Base-by-base conservation (phyloP, 53 echinoderm and acorn worm genomes). In the Stichopus horrens region DNA sequence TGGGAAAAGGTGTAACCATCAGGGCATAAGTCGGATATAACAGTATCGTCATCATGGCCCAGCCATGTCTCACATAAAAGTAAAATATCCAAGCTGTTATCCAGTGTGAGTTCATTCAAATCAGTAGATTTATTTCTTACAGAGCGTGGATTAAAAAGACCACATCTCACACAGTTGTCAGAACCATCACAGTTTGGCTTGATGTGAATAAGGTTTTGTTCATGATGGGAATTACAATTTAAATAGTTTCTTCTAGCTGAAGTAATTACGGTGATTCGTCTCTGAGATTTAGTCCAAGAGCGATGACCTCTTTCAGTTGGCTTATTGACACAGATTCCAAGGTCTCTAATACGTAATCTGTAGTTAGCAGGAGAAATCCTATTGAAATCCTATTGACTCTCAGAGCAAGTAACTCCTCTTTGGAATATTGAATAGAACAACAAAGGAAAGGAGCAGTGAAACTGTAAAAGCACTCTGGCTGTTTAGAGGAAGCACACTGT, bases 1-100 rank as follows among this genome's bases (percentile, higher is more conserved):
- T 74, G 74, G 74, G 74, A 74, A 74, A 74, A 74, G 7, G 74
- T 13, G 74, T 74, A 74, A 13, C 74, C 74, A 13, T 74, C 13
- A 13, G 74, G 74, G 74, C 74, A 74, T 18, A 74, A 74, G n/a
- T 74, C 74, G n/a, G 74, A 9, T 74, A 74, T 74, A 18, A 74
- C 74, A 74, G 74, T 5, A 74, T 74, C 74, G 23, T 74, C 74
- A 74, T 74, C 74, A 74, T 74, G 74, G 74, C 74, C 74, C 13
- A 74, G 74, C 74, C 74, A 74, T 74, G 74, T 74, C n/a, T 74
- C 74, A 74, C 74, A 74, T 13, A 74, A 74, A 74, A 74, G 74
- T 13, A 74, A 18, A 74, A 74, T 9, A 74, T 2, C 74, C 10
- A 74, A 18, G 10, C n/a, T 74, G 10, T 74, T 18, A 4, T 74